Evolutionary conservation across 2,888 invertebrate genomes (phyloP), one percentile per base, ranked within the genome.

Genomic region (Suillia variegata): DNA sequence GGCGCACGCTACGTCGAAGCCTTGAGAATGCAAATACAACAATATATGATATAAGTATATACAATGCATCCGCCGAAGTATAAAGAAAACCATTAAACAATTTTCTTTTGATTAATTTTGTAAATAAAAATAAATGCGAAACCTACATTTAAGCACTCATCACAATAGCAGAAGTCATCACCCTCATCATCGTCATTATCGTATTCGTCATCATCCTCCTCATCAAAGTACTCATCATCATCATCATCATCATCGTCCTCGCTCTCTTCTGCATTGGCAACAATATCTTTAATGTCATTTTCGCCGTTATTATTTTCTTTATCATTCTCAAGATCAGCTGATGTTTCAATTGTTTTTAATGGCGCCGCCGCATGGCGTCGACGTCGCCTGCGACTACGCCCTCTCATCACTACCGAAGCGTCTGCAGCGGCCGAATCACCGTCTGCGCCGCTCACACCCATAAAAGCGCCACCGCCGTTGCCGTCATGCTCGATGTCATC

Each of bases 211-310:
- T 67, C 62, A 56, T 72, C 66, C 54, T 62, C 59, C 74, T 90
- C 89, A 83, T 91, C 90, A 85, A 91, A 91, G 83, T 87, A 90
- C 83, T 90, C 91, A 79, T 88, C 85, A 75, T 88, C 88, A 82
- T 89, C 88, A 76, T 84, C 85, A 65, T 81, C 82, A 65, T 70
- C 71, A 57, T 71, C 68, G 50, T 63, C 68, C 54, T 13, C 58
- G 24, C 34, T 45, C 54, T 60, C 49, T 26, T 66, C 64, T 49
- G 68, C 66, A 31, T 64, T 66, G 42, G 54, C 45, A 2, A 15
- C 17, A 12, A 15, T 49, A 8, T 48, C 59, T 50, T 60, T 61
- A 17, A 52, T 59, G n/a, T 54, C 34, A 20, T 49, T 26, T 33
- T 48, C 22, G 10, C 49, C 21, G 34, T 58, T n/a, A n/a, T 17